Conservation (phyloP, 2,888 invertebrate species). For the Himalopsyche tibetana region DNA sequence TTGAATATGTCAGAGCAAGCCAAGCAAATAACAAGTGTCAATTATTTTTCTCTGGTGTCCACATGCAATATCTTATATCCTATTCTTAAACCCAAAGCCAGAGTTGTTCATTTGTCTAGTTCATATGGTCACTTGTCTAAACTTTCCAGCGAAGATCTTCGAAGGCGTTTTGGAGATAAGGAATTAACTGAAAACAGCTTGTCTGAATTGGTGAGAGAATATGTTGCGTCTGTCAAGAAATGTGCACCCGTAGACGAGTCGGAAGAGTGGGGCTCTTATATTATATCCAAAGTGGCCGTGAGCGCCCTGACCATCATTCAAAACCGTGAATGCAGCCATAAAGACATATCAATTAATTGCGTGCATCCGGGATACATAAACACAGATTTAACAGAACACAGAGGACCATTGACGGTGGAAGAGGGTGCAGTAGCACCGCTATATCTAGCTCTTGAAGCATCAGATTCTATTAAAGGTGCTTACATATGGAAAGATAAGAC, state of each 20-base stretch:
- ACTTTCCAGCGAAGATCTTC: conserved; percentile 78
- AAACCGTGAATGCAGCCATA: conserved; percentile 73
- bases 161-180: conserved; percentile 76
- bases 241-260: conserved; percentile 72
- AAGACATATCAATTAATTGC: conserved; percentile 59
- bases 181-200: conserved; percentile 79
- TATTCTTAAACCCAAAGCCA: conserved; percentile 81
- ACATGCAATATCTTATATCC: conserved; percentile 85
- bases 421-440: conserved; percentile 77
- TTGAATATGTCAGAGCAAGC: conserved; percentile 83
- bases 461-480: conserved; percentile 78
- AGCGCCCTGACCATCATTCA: conserved; percentile 82
- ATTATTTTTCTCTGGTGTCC: conserved; percentile 81
- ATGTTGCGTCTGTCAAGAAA: conserved; percentile 78
- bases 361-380: conserved; percentile 56
- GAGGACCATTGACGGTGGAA: conserved; percentile 67
- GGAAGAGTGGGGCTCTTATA: conserved; percentile 82
- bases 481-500: conserved; percentile 81
- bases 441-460: conserved; percentile 80
- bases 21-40: conserved; percentile 81
- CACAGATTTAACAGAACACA: conserved; percentile 60
- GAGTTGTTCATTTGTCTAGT: conserved; percentile 87
- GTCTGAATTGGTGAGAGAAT: conserved; percentile 80
- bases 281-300: conserved; percentile 85
- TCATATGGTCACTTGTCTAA: conserved; percentile 79